Conservation (phyloP, 2,797 vertebrate species). For the Myotis myotis region DNA sequence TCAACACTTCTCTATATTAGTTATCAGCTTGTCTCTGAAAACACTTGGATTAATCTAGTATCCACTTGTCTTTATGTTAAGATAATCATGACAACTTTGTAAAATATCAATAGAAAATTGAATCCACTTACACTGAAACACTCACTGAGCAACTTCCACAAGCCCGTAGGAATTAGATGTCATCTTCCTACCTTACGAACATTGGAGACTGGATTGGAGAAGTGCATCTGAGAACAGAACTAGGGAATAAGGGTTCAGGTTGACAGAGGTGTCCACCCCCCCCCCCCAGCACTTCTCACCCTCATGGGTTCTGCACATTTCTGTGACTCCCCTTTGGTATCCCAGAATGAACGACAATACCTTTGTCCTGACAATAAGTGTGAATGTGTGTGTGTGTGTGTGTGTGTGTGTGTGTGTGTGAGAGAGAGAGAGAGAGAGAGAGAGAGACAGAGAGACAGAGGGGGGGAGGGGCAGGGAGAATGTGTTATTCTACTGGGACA, state of each 20-base stretch:
- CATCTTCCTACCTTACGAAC: not conserved
- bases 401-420: not conserved
- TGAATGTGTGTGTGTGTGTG: too few species aligned
- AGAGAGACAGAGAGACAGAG: too few species aligned
- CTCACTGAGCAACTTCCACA: slow-evolving; percentile 35
- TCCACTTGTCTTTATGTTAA: slow-evolving; percentile 59
- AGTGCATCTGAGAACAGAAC: not conserved
- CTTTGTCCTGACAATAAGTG: not conserved
- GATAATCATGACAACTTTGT: slow-evolving; percentile 67
- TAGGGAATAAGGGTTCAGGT: not conserved
- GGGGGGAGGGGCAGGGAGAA: not conserved
- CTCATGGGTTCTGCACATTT: not conserved
- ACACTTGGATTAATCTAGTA: slow-evolving; percentile 62
- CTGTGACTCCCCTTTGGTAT: not conserved
- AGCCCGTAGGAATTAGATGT: not conserved
- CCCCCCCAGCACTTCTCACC: not conserved
- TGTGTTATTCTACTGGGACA: not conserved
- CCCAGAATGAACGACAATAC: not conserved
- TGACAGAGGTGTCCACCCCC: not conserved
- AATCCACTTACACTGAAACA: slow-evolving; percentile 55
- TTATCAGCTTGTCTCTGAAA: slow-evolving; percentile 66
- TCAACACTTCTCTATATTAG: slow-evolving; percentile 61
- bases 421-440: too few species aligned
- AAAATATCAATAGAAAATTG: slow-evolving; percentile 68
- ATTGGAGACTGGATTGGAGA: not conserved